Evolutionary conservation across 2,888 invertebrate genomes (phyloP).

Genomic region (Drosophila maculinotata): DNA sequence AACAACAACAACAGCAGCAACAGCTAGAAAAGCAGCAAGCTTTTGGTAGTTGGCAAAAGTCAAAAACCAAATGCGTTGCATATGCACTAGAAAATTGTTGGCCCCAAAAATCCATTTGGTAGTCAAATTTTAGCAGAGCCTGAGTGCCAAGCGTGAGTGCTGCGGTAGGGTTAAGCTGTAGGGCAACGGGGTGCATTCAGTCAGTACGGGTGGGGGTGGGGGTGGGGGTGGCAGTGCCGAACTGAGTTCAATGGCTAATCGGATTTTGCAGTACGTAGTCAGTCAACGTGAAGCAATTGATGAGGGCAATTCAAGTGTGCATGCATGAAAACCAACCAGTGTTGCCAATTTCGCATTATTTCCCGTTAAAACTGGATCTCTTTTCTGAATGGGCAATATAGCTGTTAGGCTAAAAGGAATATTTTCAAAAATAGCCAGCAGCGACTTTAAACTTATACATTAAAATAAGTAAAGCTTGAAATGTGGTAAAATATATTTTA

Average conservation of each 20-base stretch:
- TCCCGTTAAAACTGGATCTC: neutral
- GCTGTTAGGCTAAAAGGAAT: no score
- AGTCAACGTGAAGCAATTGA: constrained; percentile 78
- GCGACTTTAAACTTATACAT: no score
- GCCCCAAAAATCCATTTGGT: constrained; percentile 65
- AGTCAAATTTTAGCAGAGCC: constrained; percentile 61
- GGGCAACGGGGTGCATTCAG: neutral
- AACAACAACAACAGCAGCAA: constrained; percentile 6
- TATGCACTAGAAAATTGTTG: constrained; percentile 49
- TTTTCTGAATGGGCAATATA: no score
- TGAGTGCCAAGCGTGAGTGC: constrained; percentile 24
- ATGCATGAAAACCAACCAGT: constrained; percentile 52
- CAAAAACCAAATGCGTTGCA: constrained; percentile 55
- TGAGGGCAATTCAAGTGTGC: constrained; percentile 75
- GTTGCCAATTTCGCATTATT: neutral
- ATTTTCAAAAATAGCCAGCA: no score
- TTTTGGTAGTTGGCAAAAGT: constrained; percentile 29
- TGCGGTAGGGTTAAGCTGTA: constrained; percentile 6
- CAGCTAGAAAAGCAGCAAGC: no score
- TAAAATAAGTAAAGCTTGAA: no score
- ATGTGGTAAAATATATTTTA: no score
- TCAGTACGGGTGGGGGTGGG: neutral
- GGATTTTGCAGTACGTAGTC: constrained; percentile 72
- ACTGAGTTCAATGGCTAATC: constrained; percentile 68
- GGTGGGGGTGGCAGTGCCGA: constrained; percentile 1